Percentiles rank a stretch among this genome's conserved stretches.
Conservation (phyloP, 2,797 vertebrate genomes). For the Meriones psammophilus region DNA sequence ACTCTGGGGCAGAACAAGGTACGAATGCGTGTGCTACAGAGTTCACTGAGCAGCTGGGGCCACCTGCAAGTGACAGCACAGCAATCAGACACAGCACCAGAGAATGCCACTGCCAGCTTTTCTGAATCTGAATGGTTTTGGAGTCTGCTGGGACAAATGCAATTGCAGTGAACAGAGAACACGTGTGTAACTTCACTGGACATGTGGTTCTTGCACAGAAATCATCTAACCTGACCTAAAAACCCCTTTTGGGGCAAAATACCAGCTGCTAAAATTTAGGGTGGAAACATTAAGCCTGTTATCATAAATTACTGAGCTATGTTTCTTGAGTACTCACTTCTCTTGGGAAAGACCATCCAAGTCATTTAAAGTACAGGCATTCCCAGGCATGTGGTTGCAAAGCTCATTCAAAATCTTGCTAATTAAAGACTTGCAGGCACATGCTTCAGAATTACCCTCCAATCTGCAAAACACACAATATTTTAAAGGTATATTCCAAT, state of each 20-base stretch:
- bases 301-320: accelerated
- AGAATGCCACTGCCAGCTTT: not conserved
- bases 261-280: too few relatives aligned
- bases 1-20: conserved; percentile 85
- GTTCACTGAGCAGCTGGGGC: conserved; percentile 72
- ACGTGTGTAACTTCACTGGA: not conserved
- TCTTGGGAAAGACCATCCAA: conserved; percentile 65
- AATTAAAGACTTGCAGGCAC: conserved; percentile 67
- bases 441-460: conserved; percentile 67
- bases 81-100: not conserved
- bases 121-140: not conserved
- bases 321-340: conserved; percentile 80
- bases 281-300: accelerated
- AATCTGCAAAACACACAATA: conserved; percentile 78
- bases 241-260: not conserved
- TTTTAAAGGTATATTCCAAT: not conserved
- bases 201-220: accelerated
- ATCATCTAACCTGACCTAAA: too few relatives aligned
- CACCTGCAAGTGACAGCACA: conserved; percentile 74
- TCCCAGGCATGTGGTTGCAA: conserved; percentile 59
- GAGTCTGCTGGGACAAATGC: not conserved
- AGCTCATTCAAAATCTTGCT: conserved; percentile 77
- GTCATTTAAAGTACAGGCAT: not conserved
- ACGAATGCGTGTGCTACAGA: conserved; percentile 70
- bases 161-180: accelerated